Evolutionary conservation across 2,113 vertebrate species (phyloP), one percentile per base, ranked within the genome.

Genomic region (Pelvicachromis taeniatus): DNA sequence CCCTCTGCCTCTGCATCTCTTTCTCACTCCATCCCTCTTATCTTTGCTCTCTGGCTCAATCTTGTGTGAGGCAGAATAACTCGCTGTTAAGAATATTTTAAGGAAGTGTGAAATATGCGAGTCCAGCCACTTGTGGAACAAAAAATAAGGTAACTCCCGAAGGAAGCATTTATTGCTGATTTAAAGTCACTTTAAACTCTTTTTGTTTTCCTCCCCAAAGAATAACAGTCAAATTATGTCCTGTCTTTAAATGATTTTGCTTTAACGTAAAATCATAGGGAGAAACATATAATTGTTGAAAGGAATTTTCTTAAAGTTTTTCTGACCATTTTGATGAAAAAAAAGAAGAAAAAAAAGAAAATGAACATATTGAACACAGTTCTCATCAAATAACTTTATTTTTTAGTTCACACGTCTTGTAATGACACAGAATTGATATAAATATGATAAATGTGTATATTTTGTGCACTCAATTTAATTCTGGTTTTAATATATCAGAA

Each of bases 21-120:
- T 81, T 85, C 87, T 81, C 77, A 87, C 81, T 86, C 77, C 59
- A 87, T 88, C 83, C 80, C 83, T 87, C 82, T 53, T 86, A 89
- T 91, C 85, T 89, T 80, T n/a, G 3, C 87, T 90, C 83, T 78
- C 75, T 84, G 85, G 82, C 82, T 93, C 93, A 91, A 85, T 93
- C 87, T 92, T 84, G 80, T 89, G 87, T 92, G 95, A 94, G 90
- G 87, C 77, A 82, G 77, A 85, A 78, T 54, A 85, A 88, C 89
- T 91, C 82, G 85, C 87, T 75, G 87, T 84, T 89, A 54, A 82
- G 78, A 73, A 91, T 83, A 90, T 86, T 90, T 87, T 78, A 78
- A 91, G 84, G 86, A 14, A 12, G 88, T 90, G 85, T 92, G 91
- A 91, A 90, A 92, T 91, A 82, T 92, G 63, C 14, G 56, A 90